Evolutionary conservation across 2,888 invertebrate species (phyloP), one percentile per base, ranked within the genome.

Genomic region (Dyspetes luteomarginatus): DNA sequence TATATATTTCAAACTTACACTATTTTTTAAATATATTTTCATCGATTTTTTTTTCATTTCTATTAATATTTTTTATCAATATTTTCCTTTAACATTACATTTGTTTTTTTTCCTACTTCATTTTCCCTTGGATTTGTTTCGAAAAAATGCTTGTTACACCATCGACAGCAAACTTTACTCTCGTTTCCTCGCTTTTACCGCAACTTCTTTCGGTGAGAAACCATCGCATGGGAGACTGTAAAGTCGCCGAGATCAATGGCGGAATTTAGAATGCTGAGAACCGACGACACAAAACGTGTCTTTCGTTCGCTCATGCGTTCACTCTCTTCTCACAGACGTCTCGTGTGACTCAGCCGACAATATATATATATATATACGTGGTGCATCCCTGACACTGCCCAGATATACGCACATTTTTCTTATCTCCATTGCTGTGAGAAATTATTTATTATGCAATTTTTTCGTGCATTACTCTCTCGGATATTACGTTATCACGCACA

Each of bases 281-380:
- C 55, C 36, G 2, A 5, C 45, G 19, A 48, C 65, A 30, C 9
- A 65, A 15, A 30, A 48, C 48, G 48, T 48, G 15, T 48, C 48
- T 48, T 26, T 65, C 30, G 55, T 64, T 76, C 52, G 30, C 22
- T 68, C 52, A 60, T 76, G 58, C 68, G 52, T 69, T 60, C 36
- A 24, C 45, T 50, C 36, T 50, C 41, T 36, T 62, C 62, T 28
- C 22, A 24, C 36, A 41, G 26, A 17, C 52, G 22, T 45, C 24
- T 64, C 60, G 56, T 12, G 48, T 71, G 77, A 62, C 55, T 60
- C 60, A 50, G 50, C 24, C 45, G 56, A 64, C 22, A 45, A 48
- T 36, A 9, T 24, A 52, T 15, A 4, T 28, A 24, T 62, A 9
- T 48, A 48, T 24, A 36, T 17, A 24, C 19, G 45, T 15, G 15